These are phyloP conservation scores for Sorex maritimensis DNA, from an alignment of 2,797 vertebrate genomes.

Conservation along the genomic window DNA sequence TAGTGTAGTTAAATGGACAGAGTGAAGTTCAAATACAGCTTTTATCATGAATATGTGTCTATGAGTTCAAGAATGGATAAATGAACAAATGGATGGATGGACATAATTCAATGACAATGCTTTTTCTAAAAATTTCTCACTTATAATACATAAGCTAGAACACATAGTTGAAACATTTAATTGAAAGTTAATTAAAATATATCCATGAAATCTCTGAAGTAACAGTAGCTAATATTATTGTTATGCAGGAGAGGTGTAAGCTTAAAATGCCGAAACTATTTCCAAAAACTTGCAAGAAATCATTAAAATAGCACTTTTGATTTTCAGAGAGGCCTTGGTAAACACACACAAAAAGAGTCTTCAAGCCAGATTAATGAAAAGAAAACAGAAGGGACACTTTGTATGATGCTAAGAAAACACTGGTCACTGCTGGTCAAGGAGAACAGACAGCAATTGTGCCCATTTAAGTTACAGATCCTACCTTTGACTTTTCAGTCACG, in stretches of 20 bases:
- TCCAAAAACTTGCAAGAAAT: background rate
- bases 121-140: background rate
- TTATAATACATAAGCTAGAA: background rate
- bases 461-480: constrained; percentile 19
- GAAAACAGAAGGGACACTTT: background rate
- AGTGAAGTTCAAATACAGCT: background rate
- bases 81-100: too few species aligned
- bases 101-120: too few species aligned
- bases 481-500: constrained; percentile 61
- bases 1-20: background rate
- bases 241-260: background rate
- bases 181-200: background rate
- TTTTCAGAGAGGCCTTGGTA: background rate
- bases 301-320: background rate
- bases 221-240: background rate
- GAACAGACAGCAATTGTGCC: constrained; percentile 50
- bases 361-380: constrained; percentile 9
- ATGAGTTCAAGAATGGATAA: too few species aligned
- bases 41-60: too few species aligned
- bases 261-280: background rate
- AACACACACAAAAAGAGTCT: background rate
- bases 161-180: background rate
- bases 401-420: constrained; percentile 41
- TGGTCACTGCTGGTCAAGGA: constrained; percentile 52
- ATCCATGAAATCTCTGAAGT: background rate